Evolutionary conservation across 2,888 invertebrate species (phyloP).

Genomic region (Heliconius ethilla): DNA sequence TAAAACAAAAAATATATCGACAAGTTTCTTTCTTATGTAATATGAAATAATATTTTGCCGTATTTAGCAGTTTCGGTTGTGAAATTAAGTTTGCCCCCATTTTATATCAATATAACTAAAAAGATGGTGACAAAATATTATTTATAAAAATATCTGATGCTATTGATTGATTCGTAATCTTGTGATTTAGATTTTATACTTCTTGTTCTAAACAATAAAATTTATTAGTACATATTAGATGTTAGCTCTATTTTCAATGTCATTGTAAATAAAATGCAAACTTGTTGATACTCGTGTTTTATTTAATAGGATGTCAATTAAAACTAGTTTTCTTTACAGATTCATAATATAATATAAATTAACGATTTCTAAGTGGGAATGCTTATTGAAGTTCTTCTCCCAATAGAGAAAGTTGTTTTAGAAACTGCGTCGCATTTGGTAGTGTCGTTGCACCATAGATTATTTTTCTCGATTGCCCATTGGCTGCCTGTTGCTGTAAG

Average conservation of each 20-base stretch:
- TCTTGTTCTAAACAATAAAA: constrained; percentile 82
- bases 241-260: constrained; percentile 82
- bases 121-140: constrained; percentile 46
- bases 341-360: constrained; percentile 39
- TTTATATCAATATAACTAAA: constrained; percentile 47
- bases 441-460: constrained; percentile 98
- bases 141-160: constrained; percentile 68
- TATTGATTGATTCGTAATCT: constrained; percentile 70
- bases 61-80: constrained; percentile 33
- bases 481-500: constrained; percentile 85
- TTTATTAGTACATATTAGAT: constrained; percentile 80
- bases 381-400: constrained; percentile 86
- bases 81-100: constrained; percentile 37
- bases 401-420: constrained; percentile 92
- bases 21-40: constrained; percentile 43
- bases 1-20: constrained; percentile 51
- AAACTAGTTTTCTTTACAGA: constrained; percentile 22
- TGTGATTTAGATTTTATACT: constrained; percentile 83
- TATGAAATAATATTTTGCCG: constrained; percentile 19
- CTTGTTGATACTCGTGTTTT: constrained; percentile 77
- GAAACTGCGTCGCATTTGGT: constrained; percentile 95
- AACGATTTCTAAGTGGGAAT: constrained; percentile 55
- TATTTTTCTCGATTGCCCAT: constrained; percentile 88
- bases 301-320: constrained; percentile 49
- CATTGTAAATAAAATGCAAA: constrained; percentile 83